Conservation (phyloP, 2,113 vertebrate genomes). For the Origma solitaria region DNA sequence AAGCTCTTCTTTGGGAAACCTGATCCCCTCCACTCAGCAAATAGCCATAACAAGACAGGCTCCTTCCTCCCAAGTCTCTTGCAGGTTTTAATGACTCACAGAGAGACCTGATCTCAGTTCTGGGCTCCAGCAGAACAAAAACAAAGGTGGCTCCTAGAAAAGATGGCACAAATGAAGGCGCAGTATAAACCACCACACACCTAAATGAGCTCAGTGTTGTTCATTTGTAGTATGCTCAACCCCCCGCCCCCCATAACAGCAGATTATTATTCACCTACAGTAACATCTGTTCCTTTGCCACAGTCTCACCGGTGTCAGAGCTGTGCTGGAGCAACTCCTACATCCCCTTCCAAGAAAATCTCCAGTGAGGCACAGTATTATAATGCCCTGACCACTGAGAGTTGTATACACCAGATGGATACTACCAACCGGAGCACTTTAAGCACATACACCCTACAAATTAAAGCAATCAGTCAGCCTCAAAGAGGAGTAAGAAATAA, state of each 20-base stretch:
- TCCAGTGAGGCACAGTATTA: slow-evolving; percentile 26
- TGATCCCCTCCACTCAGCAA: neutral
- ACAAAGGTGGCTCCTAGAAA: neutral
- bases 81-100: neutral
- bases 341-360: slow-evolving; percentile 40
- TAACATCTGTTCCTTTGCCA: slow-evolving; percentile 52
- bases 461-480: slow-evolving; percentile 53
- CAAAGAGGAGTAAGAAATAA: slow-evolving; percentile 6
- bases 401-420: slow-evolving; percentile 52
- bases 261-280: slow-evolving; percentile 54
- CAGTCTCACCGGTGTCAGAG: slow-evolving; percentile 18
- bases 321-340: slow-evolving; percentile 25
- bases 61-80: neutral
- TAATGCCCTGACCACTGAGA: slow-evolving; percentile 52
- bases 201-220: neutral
- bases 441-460: slow-evolving; percentile 37
- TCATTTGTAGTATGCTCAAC: neutral
- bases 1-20: neutral
- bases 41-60: neutral
- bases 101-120: neutral
- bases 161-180: neutral
- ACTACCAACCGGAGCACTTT: slow-evolving; percentile 14
- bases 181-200: neutral
- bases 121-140: neutral
- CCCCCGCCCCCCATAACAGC: neutral